phyloP scores from a whole-genome alignment of 2,888 invertebrate species.

The Coelogynopora nodosa region DNA sequence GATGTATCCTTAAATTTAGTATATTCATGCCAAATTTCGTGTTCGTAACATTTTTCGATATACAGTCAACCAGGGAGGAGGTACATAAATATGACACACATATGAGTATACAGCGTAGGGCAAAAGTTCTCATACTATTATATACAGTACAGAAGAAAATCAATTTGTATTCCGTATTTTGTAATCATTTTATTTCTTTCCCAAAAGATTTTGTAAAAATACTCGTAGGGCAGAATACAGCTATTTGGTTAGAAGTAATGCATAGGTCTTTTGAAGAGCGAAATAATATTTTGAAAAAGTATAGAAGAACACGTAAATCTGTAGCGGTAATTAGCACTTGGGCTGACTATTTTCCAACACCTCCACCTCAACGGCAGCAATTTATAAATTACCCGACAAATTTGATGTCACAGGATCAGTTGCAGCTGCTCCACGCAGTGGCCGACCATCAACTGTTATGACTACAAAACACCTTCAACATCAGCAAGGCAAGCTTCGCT shows the following conservation, averaged over 20 bases:
- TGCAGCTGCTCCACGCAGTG: conserved; percentile 3
- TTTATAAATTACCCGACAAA: conserved; percentile 19
- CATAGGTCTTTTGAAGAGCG: not conserved
- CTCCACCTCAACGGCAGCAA: not conserved
- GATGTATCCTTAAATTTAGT: too few relatives aligned
- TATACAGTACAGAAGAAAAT: not conserved
- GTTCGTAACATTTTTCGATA: too few relatives aligned
- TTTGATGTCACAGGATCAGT: conserved; percentile 5
- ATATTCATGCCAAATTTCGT: too few relatives aligned
- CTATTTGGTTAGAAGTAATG: conserved; percentile 15
- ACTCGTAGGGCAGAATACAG: conserved; percentile 10
- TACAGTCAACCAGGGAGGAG: too few relatives aligned
- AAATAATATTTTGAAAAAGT: conserved; percentile 1
- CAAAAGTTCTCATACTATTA: not conserved
- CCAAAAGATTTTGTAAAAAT: not conserved
- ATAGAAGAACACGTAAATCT: conserved; percentile 12
- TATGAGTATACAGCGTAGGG: not conserved
- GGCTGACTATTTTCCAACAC: conserved; percentile 20
- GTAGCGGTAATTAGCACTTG: not conserved
- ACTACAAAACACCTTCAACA: conserved; percentile 24
- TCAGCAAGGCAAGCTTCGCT: not conserved
- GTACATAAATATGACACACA: too few relatives aligned
- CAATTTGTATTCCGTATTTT: not conserved
- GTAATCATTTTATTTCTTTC: not conserved
- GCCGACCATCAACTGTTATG: conserved; percentile 20